Percentiles rank a stretch among this genome's conserved stretches.
phyloP scores from a whole-genome alignment of 2,113 vertebrate genomes.

The Panurus biarmicus region DNA sequence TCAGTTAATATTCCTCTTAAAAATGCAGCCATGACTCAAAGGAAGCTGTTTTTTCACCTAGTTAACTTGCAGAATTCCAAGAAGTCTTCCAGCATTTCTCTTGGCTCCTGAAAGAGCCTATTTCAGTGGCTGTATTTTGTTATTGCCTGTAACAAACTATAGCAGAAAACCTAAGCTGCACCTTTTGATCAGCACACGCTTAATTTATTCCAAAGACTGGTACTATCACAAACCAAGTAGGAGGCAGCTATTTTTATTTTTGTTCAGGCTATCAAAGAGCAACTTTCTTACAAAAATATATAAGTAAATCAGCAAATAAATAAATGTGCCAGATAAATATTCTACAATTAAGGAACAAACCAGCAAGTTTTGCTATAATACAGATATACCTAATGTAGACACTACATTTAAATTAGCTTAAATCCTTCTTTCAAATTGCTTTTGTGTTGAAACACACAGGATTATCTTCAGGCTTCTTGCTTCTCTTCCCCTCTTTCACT shows the following conservation, averaged over 20 bases:
- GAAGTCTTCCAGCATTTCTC: not conserved
- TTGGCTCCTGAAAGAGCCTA: not conserved
- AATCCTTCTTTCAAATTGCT: not conserved
- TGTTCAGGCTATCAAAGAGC: not conserved
- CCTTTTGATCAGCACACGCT: not conserved
- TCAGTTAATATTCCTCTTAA: not conserved
- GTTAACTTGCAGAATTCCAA: not conserved
- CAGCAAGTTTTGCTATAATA: not conserved
- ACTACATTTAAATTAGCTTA: conserved; percentile 44
- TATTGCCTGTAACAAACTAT: not conserved
- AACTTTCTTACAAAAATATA: not conserved
- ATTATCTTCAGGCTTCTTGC: not conserved
- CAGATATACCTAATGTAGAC: conserved; percentile 55
- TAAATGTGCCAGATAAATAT: not conserved
- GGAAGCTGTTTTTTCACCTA: not conserved
- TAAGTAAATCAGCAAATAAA: not conserved
- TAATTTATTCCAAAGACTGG: not conserved
- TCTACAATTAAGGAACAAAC: not conserved
- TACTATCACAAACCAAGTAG: not conserved
- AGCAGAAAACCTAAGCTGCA: not conserved
- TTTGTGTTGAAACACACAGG: not conserved
- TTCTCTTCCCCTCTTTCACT: not conserved
- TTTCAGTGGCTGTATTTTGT: not conserved
- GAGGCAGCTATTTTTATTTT: not conserved
- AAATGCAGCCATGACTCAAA: not conserved